Base-by-base conservation (phyloP, 1,140 invertebrate genomes). In the Carposina sasakii region DNA sequence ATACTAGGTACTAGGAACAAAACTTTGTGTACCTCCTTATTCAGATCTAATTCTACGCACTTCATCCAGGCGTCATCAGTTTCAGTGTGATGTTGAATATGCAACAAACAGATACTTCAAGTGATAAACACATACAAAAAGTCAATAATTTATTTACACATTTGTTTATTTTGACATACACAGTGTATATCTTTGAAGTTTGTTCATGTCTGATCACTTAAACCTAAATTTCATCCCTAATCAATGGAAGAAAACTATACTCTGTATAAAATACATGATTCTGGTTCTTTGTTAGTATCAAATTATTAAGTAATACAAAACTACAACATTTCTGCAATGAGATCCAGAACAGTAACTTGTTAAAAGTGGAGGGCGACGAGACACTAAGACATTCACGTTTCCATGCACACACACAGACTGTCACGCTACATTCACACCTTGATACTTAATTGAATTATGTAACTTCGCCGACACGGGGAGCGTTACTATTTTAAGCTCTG, bases 181-280 rank as follows among this genome's bases (percentile, higher is more conserved):
- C 46, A 57, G 52, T 53, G 70, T 81, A 77, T 74, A 79, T 81
- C 76, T 67, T 62, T 71, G 61, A 65, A 59, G 70, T 79, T 82
- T 83, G 79, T 83, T 83, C 79, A 79, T 79, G 76, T 76, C 73
- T 52, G 65, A 75, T 67, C 52, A 71, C 75, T 81, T 83, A 81
- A 44, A 63, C 52, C 53, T 56, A 52, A 77, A 76, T 69, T 76
- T 79, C 67, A 76, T 72, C 56, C 70, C 72, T 77, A 78, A 54
- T 62, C 64, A 68, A 66, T 68, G 76, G 71, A 76, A 74, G 74
- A 76, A 77, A 71, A 60, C 70, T 70, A 43, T 28, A 69, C 48
- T 72, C 69, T 63, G 67, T 79, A 81, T 62, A 83, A 83, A 83
- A 79, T 77, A 81, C 79, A 81, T 78, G 78, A 81, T 82, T 82